Evolutionary conservation across 2,797 vertebrate genomes (phyloP).

Genomic region (Poecile montanus): DNA sequence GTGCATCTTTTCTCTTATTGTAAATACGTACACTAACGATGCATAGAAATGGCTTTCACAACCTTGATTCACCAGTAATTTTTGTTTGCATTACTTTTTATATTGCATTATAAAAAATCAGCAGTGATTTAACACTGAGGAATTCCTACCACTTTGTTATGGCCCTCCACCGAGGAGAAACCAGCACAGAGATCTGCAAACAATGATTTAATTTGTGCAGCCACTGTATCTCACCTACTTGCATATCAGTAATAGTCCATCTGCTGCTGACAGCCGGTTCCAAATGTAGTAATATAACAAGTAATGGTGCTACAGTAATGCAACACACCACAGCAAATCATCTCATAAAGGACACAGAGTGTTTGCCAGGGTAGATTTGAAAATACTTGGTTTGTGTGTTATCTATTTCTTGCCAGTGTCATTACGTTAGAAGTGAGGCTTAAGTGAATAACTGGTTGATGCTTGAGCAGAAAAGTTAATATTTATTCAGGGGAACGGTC

Average conservation of each 20-base stretch:
- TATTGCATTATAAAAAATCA: constrained; percentile 6
- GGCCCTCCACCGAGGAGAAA: background rate
- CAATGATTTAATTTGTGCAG: constrained; percentile 34
- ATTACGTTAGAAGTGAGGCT: constrained; percentile 13
- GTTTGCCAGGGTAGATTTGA: constrained; percentile 27
- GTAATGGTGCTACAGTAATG: constrained; percentile 23
- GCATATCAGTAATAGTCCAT: constrained; percentile 49
- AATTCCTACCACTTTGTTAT: background rate
- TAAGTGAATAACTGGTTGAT: background rate
- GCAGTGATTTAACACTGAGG: background rate
- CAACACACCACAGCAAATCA: constrained; percentile 25
- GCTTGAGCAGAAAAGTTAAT: constrained; percentile 45
- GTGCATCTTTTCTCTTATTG: constrained; percentile 4
- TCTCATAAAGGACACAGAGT: constrained; percentile 16
- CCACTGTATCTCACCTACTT: constrained; percentile 41
- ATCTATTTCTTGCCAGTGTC: constrained; percentile 1
- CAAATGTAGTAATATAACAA: constrained; percentile 8
- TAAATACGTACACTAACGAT: background rate
- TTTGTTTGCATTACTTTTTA: constrained; percentile 42
- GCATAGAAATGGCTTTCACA: constrained; percentile 32
- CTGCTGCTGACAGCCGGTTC: constrained; percentile 55
- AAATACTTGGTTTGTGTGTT: constrained; percentile 18
- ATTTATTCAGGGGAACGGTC: constrained; percentile 30
- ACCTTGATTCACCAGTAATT: background rate
- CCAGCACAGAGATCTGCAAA: constrained; percentile 9